Percentiles rank a stretch among this genome's conserved stretches.
Conservation (phyloP, 2,888 invertebrate genomes). For the Eilema depressum region DNA sequence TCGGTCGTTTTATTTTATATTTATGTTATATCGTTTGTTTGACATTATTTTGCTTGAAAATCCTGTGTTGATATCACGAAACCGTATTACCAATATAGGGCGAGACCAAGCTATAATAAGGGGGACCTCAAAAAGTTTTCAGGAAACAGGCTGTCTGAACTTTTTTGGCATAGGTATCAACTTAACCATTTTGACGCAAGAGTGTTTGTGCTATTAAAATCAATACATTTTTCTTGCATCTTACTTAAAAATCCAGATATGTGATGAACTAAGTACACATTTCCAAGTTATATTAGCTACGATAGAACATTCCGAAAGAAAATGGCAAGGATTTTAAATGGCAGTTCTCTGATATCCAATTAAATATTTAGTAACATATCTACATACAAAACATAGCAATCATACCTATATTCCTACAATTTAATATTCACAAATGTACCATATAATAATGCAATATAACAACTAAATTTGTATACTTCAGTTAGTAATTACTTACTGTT, state of each 20-base stretch:
- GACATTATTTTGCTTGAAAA: background rate
- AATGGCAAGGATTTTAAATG: background rate
- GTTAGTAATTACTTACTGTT: slow-evolving; percentile 45
- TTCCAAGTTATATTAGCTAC: background rate
- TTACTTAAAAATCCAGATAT: background rate
- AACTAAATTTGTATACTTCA: slow-evolving; percentile 39
- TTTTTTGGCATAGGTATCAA: background rate
- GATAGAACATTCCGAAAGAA: background rate
- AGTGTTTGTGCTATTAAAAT: background rate
- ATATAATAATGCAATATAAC: slow-evolving; percentile 26
- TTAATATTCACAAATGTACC: slow-evolving; percentile 18
- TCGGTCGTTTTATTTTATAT: background rate
- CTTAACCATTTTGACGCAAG: background rate
- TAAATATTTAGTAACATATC: background rate
- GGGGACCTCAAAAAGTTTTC: background rate
- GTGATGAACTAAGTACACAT: too few species aligned
- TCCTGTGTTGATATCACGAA: background rate
- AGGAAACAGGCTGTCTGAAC: background rate
- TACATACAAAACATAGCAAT: background rate
- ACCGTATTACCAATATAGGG: too few species aligned
- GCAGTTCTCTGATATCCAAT: background rate
- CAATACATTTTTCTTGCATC: background rate
- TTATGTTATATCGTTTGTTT: background rate
- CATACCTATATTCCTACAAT: background rate
- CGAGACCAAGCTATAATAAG: too few species aligned